These are phyloP conservation scores for Cairina moschata DNA, from an alignment of 2,113 vertebrate species.

Conservation along the genomic window DNA sequence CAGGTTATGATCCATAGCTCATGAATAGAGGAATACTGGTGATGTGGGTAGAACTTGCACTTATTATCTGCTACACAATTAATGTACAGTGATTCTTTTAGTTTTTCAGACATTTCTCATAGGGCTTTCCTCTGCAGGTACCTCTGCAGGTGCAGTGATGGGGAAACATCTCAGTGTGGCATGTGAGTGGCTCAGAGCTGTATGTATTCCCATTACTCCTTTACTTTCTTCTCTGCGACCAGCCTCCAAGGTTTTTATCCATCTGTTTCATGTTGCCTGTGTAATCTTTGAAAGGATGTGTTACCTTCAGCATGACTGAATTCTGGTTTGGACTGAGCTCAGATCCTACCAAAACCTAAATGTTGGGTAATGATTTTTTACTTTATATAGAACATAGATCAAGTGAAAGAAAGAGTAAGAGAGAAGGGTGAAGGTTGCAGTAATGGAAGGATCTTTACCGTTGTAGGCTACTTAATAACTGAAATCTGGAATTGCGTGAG, in stretches of 20 bases:
- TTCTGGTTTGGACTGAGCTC: background rate
- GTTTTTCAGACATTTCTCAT: background rate
- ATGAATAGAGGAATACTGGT: background rate
- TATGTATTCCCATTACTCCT: background rate
- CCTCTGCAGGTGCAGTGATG: background rate
- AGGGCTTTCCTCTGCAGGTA: background rate
- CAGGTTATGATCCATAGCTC: background rate
- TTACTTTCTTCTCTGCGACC: background rate
- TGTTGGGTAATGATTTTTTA: slow-evolving; percentile 2
- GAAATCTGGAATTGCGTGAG: background rate
- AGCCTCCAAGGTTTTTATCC: background rate
- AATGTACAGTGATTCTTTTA: background rate
- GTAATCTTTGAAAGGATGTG: slow-evolving; percentile 1
- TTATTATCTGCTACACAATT: background rate
- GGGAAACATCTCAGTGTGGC: background rate
- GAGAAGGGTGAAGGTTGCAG: background rate
- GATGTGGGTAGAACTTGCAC: background rate
- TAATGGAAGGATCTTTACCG: background rate
- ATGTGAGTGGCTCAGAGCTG: background rate
- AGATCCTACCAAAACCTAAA: background rate
- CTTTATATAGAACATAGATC: background rate
- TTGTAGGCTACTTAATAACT: background rate
- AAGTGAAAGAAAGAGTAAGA: background rate
- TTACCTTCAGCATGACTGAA: background rate
- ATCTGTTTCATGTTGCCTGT: background rate